Percentiles rank a stretch among this genome's conserved stretches.
phyloP scores from a whole-genome alignment of 2,797 vertebrate genomes.

The Darevskia mixta region DNA sequence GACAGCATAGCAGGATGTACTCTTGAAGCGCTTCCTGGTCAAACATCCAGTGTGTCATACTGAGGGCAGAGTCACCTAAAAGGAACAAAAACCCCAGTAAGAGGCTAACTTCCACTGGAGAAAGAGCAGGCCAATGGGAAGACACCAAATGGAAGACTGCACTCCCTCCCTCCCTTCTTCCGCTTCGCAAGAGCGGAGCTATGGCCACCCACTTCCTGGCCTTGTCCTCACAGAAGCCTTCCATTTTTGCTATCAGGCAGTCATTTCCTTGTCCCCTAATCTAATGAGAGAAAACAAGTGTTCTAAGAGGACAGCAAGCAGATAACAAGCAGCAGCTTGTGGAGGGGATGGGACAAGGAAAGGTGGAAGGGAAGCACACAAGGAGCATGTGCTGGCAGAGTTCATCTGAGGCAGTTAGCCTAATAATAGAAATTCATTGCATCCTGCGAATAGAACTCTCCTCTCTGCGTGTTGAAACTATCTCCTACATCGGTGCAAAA shows the following conservation, averaged over 20 bases:
- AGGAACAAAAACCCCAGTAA: background rate
- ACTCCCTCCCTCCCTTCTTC: background rate
- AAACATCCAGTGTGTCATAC: slow-evolving; percentile 93
- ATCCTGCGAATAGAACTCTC: background rate
- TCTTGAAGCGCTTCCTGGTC: slow-evolving; percentile 95
- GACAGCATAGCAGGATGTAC: slow-evolving; percentile 97
- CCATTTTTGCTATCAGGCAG: background rate
- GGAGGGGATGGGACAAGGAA: background rate
- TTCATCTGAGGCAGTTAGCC: background rate
- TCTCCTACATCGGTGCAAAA: background rate
- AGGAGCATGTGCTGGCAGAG: too few species aligned
- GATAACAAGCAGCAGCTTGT: too few species aligned
- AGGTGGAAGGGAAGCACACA: background rate
- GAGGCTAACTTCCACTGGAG: background rate
- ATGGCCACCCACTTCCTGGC: background rate
- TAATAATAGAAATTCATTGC: background rate
- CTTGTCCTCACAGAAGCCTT: background rate
- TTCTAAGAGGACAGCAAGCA: background rate
- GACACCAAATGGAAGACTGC: background rate
- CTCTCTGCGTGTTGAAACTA: too few species aligned
- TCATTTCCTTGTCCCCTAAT: background rate
- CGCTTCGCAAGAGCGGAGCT: background rate
- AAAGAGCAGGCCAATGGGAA: background rate
- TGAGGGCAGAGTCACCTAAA: slow-evolving; percentile 88
- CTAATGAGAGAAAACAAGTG: background rate